Conservation (phyloP, 2,797 vertebrate species). For the Spondyliosoma cantharus region DNA sequence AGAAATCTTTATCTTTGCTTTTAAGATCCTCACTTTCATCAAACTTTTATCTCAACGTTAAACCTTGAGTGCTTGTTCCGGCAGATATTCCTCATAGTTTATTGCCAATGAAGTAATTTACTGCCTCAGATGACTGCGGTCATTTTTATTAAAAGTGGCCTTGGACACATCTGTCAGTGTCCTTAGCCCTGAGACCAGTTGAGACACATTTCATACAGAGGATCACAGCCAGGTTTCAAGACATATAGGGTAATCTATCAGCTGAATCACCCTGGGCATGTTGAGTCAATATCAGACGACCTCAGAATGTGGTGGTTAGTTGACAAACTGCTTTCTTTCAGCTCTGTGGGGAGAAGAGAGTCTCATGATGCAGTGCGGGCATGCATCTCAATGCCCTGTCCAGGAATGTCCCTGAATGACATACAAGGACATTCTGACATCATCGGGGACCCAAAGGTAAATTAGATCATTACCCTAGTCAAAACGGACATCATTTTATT, state of each 20-base stretch:
- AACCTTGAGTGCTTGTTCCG: conserved; percentile 61
- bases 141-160: conserved; percentile 80
- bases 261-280: conserved; percentile 84
- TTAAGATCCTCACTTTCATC: conserved; percentile 44
- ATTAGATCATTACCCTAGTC: conserved; percentile 37
- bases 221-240: conserved; percentile 79
- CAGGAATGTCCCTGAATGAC: conserved; percentile 86
- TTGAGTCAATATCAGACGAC: conserved; percentile 87
- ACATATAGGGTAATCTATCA: conserved; percentile 85
- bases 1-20: conserved; percentile 52
- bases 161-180: conserved; percentile 82
- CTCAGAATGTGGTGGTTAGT: conserved; percentile 83
- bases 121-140: conserved; percentile 76
- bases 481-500: conserved; percentile 8
- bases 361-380: conserved; percentile 88
- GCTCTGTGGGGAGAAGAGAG: conserved; percentile 87
- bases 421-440: conserved; percentile 85
- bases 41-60: conserved; percentile 51
- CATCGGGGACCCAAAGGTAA: conserved; percentile 86
- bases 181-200: conserved; percentile 74
- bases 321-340: conserved; percentile 88
- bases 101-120: conserved; percentile 76
- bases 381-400: conserved; percentile 88
- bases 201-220: conserved; percentile 77
- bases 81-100: conserved; percentile 67